Base-by-base conservation (phyloP, 1,140 invertebrate genomes). In the Halyomorpha halys region DNA sequence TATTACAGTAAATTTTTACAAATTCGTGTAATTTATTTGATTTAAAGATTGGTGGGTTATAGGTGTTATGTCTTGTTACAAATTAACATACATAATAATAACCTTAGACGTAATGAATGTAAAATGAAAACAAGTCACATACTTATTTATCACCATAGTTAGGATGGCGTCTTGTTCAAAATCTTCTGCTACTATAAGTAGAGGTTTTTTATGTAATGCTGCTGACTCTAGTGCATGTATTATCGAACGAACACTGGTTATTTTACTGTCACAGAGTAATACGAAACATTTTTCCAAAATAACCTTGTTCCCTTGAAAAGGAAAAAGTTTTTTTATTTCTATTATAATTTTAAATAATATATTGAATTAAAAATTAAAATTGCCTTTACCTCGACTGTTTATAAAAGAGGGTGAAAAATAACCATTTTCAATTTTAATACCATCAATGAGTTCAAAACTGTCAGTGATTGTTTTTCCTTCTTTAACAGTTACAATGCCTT, bases 331-430 rank as follows among this genome's bases (percentile, higher is more conserved):
- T n/a, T 47, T 47, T 47, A 18, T 11, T 1, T 18, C 21, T 11
- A 49, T 18, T 49, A 21, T 49, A 49, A 49, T 18, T 49, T 19
- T 49, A 19, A 49, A 18, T 16, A 49, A 19, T 47, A 19, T 19
- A 3, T 4, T 47, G 15, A 19, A 3, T 18, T 19, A 18, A 1
- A 21, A 18, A 49, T 4, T 4, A 49, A 49, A 18, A 18, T 49
- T 21, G 14, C 6, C n/a, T 49, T 6, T 49, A 49, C 47, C 47
- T 49, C 21, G n/a, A 49, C 47, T 79, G 71, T 86, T 89, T 67
- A 88, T 85, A 71, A 88, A 89, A 70, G 88, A 88, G 9, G 86
- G 86, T 15, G 86, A 89, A 70, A 88, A 86, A 73, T 87, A 88
- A 23, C 86, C 86, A 56, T 86, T 76, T 70, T 88, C 86, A 75